phyloP scores from a whole-genome alignment of 2,888 invertebrate species.

The Tineola bisselliella region DNA sequence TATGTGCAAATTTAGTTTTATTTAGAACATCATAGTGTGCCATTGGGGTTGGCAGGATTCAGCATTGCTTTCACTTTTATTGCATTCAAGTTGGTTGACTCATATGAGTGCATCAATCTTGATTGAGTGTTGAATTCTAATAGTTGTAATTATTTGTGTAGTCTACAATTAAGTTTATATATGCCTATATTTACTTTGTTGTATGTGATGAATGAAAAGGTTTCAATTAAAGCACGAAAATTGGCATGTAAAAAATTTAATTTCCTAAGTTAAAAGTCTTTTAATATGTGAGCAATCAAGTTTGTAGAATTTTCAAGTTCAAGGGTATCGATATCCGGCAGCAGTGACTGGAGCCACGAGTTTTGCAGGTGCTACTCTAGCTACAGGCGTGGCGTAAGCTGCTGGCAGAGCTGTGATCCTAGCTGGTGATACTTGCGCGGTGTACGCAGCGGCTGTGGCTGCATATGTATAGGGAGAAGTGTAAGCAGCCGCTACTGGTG shows the following conservation, averaged over 20 bases:
- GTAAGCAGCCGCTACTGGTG: constrained; percentile 8
- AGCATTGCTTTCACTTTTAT: too few species aligned
- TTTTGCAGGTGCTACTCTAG: constrained; percentile 74
- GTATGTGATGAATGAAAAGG: too few species aligned
- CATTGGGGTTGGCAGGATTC: too few species aligned
- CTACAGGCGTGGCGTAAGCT: constrained; percentile 60
- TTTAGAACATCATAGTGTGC: too few species aligned
- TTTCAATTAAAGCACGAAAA: not conserved
- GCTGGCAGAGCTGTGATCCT: constrained; percentile 33
- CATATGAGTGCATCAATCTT: too few species aligned
- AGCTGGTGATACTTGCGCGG: constrained; percentile 17
- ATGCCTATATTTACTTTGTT: too few species aligned
- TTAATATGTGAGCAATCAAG: constrained; percentile 30
- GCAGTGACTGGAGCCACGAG: constrained; percentile 57
- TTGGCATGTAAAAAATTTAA: constrained; percentile 8
- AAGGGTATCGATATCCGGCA: constrained; percentile 54
- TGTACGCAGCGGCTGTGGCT: constrained; percentile 25
- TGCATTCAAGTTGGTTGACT: too few species aligned
- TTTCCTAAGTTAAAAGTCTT: constrained; percentile 20
- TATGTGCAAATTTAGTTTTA: too few species aligned
- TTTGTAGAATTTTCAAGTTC: constrained; percentile 26
- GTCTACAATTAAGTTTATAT: too few species aligned
- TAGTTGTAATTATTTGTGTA: too few species aligned
- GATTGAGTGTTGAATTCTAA: too few species aligned
- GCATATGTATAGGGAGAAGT: constrained; percentile 30